phyloP scores from a whole-genome alignment of 2,113 vertebrate genomes.

The Pedionomus torquatus region DNA sequence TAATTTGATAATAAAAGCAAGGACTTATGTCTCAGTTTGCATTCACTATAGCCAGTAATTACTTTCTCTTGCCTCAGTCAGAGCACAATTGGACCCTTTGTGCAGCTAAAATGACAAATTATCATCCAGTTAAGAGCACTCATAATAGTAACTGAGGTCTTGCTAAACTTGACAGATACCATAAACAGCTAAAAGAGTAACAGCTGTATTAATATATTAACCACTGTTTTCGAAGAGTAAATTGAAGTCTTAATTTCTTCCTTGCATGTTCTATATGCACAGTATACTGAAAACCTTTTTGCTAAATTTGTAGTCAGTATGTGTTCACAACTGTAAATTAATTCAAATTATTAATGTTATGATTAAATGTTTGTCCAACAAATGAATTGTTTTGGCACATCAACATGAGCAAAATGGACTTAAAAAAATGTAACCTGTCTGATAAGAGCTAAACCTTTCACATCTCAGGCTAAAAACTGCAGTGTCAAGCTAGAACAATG shows the following conservation, averaged over 20 bases:
- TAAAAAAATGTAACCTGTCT: neutral
- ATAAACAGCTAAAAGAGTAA: neutral
- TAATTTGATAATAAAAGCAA: constrained; percentile 1
- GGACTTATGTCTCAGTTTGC: neutral
- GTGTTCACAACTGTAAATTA: neutral
- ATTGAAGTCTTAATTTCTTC: neutral
- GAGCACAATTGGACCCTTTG: neutral
- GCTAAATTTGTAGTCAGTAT: neutral
- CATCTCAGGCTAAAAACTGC: neutral
- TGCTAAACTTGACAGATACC: neutral
- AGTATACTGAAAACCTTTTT: neutral
- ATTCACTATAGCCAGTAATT: neutral
- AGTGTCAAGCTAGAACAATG: neutral
- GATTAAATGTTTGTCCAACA: neutral
- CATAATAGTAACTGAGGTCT: neutral
- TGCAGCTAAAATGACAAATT: neutral
- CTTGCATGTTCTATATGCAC: neutral
- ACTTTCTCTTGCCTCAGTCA: neutral
- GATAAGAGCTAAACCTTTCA: neutral
- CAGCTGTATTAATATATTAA: neutral
- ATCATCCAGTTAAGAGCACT: neutral
- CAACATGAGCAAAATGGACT: neutral
- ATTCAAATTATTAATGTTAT: neutral
- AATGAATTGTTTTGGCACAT: neutral
- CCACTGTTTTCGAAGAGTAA: neutral